Conservation (phyloP, 1,140 invertebrate species). For the Steinernema khuongi region DNA sequence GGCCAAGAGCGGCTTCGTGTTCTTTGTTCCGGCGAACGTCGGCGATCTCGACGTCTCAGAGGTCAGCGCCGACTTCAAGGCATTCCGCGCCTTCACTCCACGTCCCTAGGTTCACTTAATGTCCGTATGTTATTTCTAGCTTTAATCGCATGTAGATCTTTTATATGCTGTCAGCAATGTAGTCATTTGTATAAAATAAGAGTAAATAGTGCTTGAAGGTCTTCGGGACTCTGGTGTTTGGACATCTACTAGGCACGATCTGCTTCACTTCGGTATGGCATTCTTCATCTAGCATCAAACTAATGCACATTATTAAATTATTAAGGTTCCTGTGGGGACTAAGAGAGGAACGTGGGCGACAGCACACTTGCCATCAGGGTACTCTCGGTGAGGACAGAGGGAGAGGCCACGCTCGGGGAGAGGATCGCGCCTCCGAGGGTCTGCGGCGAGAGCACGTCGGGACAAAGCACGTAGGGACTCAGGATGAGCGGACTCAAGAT, state of each 20-base stretch:
- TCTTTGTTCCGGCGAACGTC: constrained; percentile 19
- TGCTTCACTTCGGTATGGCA: too few species aligned
- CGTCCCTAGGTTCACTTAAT: constrained; percentile 11
- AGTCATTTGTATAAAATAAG: constrained; percentile 17
- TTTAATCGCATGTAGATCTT: neutral
- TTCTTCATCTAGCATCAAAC: too few species aligned
- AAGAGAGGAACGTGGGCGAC: constrained; percentile 51
- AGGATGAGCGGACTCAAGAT: constrained; percentile 45
- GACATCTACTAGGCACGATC: too few species aligned
- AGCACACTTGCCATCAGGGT: constrained; percentile 50
- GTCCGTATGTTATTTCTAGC: constrained; percentile 2
- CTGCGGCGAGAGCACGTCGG: constrained; percentile 31
- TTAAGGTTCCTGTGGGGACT: constrained; percentile 14
- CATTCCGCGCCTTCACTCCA: constrained; percentile 33
- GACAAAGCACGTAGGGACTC: constrained; percentile 39
- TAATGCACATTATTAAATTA: neutral
- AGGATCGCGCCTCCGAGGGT: constrained; percentile 30
- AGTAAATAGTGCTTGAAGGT: constrained; percentile 14
- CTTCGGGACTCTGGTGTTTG: too few species aligned
- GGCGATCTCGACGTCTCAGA: constrained; percentile 7
- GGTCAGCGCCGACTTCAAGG: constrained; percentile 24
- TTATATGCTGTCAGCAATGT: neutral
- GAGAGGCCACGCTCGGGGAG: constrained; percentile 44
- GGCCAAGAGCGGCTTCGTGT: constrained; percentile 21
- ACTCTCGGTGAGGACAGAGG: constrained; percentile 49